Evolutionary conservation across 2,888 invertebrate species (phyloP).

Genomic region (Hemaris fuciformis): DNA sequence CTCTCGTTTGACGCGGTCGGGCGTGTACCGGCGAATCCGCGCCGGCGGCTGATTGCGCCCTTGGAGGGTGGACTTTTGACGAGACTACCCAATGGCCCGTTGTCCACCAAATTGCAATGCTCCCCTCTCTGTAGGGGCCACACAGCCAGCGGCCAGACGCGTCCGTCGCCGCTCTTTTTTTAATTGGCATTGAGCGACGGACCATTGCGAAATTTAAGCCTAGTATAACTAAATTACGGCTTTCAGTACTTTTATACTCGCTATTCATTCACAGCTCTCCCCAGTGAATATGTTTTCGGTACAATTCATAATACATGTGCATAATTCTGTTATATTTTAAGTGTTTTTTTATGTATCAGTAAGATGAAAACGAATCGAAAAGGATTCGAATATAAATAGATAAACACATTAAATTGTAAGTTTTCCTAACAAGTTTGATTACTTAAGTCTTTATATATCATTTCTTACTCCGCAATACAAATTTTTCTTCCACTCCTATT

Average conservation of each 20-base stretch:
- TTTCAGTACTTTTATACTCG: not conserved
- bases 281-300: not conserved
- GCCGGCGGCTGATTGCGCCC: not conserved
- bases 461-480: too few species aligned
- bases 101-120: not conserved
- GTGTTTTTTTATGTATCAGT: too few species aligned
- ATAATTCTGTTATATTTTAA: too few species aligned
- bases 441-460: too few species aligned
- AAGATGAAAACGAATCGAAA: too few species aligned
- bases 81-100: not conserved
- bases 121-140: not conserved
- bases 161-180: not conserved
- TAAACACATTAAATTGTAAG: too few species aligned
- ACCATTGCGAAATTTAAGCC: not conserved
- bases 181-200: not conserved
- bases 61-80: not conserved
- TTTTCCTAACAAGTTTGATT: too few species aligned
- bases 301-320: not conserved
- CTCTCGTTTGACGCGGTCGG: not conserved
- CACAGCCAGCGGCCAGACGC: not conserved
- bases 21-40: not conserved
- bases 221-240: not conserved
- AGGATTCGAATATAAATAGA: too few species aligned
- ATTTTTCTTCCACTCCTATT: too few species aligned
- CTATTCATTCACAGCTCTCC: not conserved